A percentile compares a stretch with the other conserved stretches of the same genome.
Conservation (phyloP, 2,797 vertebrate genomes). For the Botia kubotai region DNA sequence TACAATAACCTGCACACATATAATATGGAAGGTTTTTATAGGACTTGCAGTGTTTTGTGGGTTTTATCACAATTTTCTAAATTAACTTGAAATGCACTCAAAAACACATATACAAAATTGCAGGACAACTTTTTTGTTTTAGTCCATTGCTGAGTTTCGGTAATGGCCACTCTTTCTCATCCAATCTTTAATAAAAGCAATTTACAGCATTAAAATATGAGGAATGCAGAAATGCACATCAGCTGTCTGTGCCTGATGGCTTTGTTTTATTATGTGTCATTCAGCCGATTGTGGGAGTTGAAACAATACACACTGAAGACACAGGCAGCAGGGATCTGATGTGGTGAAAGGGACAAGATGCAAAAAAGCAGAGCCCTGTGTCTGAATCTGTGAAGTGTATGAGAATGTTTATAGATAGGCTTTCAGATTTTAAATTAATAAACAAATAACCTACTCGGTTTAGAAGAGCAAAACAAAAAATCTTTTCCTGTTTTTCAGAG, state of each 20-base stretch:
- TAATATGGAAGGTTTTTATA: not conserved
- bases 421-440: not conserved
- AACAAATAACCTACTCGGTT: too few relatives aligned
- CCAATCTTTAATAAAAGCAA: not conserved
- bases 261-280: constrained; percentile 26
- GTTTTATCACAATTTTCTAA: not conserved
- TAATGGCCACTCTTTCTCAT: constrained; percentile 3
- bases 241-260: not conserved
- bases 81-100: not conserved
- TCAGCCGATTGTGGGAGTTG: constrained; percentile 20
- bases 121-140: not conserved
- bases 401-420: not conserved
- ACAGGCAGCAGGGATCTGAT: constrained; percentile 9
- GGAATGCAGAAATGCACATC: not conserved
- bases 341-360: constrained; percentile 7
- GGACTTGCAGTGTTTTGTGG: not conserved
- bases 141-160: not conserved
- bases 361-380: constrained; percentile 6
- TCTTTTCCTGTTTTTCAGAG: too few relatives aligned
- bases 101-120: not conserved
- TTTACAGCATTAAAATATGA: not conserved
- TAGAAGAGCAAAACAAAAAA: too few relatives aligned
- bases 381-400: not conserved
- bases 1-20: not conserved
- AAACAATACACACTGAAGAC: constrained; percentile 20